Evolutionary conservation across 2,888 invertebrate species (phyloP).

Genomic region (Tribolium freemani): DNA sequence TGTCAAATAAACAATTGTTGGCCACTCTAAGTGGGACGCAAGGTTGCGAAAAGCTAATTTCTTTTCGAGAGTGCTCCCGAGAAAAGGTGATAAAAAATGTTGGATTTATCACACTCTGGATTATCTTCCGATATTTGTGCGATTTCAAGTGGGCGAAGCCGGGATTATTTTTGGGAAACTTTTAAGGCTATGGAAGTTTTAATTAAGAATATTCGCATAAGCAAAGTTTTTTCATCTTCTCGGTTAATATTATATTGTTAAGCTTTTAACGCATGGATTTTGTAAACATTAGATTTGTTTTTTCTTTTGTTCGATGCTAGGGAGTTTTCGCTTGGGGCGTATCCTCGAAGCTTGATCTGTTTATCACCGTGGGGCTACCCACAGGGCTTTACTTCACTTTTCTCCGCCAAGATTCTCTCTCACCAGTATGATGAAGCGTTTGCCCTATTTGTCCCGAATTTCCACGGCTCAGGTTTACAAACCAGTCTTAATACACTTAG

Average conservation of each 20-base stretch:
- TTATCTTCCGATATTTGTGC: slow-evolving; percentile 12
- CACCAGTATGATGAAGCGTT: slow-evolving; percentile 22
- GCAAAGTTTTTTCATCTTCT: slow-evolving; percentile 17
- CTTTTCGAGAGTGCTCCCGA: neutral
- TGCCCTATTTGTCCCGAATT: slow-evolving; percentile 22
- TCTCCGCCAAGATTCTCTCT: slow-evolving; percentile 20
- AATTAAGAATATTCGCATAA: neutral
- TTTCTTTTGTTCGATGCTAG: slow-evolving; percentile 25
- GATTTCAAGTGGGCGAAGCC: neutral
- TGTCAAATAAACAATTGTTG: slow-evolving; percentile 39
- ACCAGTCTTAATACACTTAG: slow-evolving; percentile 25
- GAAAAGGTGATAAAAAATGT: neutral
- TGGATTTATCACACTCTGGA: slow-evolving; percentile 1
- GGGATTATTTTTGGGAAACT: neutral
- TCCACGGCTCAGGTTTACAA: slow-evolving; percentile 31
- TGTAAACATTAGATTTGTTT: too few species aligned
- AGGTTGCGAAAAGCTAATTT: slow-evolving; percentile 12
- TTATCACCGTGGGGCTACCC: slow-evolving; percentile 37
- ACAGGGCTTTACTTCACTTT: slow-evolving; percentile 31
- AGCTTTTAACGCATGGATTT: too few species aligned
- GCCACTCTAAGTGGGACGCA: neutral
- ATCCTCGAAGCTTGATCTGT: slow-evolving; percentile 34
- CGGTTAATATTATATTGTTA: neutral
- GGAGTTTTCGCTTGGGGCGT: slow-evolving; percentile 29
- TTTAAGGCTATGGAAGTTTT: neutral